Evolutionary conservation across 2,888 invertebrate species (phyloP).

Genomic region (Bursaphelenchus okinawaensis): DNA sequence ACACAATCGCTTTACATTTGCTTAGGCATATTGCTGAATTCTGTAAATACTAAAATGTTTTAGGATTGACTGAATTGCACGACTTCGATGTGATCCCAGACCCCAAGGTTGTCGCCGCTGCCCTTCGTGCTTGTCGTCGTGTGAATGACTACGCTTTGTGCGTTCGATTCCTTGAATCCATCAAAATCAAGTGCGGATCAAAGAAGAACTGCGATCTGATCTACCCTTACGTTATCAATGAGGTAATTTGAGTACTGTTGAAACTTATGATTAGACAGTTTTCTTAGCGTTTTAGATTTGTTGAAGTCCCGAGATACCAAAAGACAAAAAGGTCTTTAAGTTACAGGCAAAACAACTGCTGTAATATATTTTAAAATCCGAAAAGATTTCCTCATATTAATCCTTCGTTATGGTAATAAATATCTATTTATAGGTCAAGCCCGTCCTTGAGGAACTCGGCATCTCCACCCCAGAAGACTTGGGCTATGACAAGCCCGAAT

Average conservation of each 20-base stretch:
- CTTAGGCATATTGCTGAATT: no score
- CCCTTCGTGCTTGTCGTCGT: slow-evolving; percentile 73
- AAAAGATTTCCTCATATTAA: no score
- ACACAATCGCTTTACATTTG: neutral
- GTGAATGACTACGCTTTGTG: slow-evolving; percentile 89
- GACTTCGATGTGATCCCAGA: slow-evolving; percentile 57
- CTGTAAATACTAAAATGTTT: slow-evolving; percentile 17
- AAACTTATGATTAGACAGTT: no score
- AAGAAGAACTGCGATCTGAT: slow-evolving; percentile 61
- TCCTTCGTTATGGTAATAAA: no score
- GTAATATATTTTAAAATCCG: no score
- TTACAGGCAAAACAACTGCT: no score
- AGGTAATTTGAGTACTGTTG: slow-evolving; percentile 31
- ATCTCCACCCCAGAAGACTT: slow-evolving; percentile 88
- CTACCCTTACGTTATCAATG: slow-evolving; percentile 60
- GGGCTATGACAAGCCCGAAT: slow-evolving; percentile 92
- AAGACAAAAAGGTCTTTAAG: no score
- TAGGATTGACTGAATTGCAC: slow-evolving; percentile 55
- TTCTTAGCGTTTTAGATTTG: no score
- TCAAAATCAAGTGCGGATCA: slow-evolving; percentile 73
- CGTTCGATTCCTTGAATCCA: slow-evolving; percentile 82
- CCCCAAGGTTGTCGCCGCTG: slow-evolving; percentile 56
- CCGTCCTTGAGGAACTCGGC: slow-evolving; percentile 86
- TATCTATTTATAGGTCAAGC: slow-evolving; percentile 73
- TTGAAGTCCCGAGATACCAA: no score